phyloP scores from a whole-genome alignment of 2,888 invertebrate species.

The Idaea straminata region DNA sequence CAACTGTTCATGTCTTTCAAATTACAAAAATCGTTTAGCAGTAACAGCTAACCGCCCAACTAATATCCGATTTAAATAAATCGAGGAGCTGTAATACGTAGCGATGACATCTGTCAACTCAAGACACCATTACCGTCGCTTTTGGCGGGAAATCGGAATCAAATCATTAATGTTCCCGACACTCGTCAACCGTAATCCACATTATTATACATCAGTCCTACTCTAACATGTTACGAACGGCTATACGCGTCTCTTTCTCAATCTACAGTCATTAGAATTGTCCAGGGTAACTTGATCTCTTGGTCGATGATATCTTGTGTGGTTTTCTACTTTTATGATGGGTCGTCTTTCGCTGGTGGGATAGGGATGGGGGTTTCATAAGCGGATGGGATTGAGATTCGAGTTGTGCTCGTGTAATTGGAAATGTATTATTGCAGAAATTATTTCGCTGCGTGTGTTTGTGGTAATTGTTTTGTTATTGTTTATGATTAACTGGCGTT shows the following conservation, averaged over 20 bases:
- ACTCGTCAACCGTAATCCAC: constrained; percentile 52
- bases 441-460: not conserved
- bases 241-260: constrained; percentile 46
- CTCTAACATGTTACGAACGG: constrained; percentile 17
- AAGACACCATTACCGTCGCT: constrained; percentile 60
- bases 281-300: constrained; percentile 18
- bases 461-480: not conserved
- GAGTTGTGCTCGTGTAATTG: constrained; percentile 31
- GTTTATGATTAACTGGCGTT: constrained; percentile 14
- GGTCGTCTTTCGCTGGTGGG: constrained; percentile 16
- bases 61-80: constrained; percentile 22
- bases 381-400: constrained; percentile 24
- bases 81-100: constrained; percentile 24
- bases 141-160: constrained; percentile 46
- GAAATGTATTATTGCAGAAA: constrained; percentile 30
- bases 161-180: constrained; percentile 51
- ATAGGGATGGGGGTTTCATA: constrained; percentile 23
- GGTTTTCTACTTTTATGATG: constrained; percentile 7
- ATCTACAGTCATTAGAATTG: constrained; percentile 49
- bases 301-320: constrained; percentile 5
- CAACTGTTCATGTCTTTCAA: not conserved
- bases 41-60: not conserved
- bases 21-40: not conserved
- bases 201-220: constrained; percentile 35
- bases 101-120: constrained; percentile 63